Evolutionary conservation across 2,113 vertebrate genomes (phyloP), one percentile per base, ranked within the genome.

Genomic region (Abramis brama): DNA sequence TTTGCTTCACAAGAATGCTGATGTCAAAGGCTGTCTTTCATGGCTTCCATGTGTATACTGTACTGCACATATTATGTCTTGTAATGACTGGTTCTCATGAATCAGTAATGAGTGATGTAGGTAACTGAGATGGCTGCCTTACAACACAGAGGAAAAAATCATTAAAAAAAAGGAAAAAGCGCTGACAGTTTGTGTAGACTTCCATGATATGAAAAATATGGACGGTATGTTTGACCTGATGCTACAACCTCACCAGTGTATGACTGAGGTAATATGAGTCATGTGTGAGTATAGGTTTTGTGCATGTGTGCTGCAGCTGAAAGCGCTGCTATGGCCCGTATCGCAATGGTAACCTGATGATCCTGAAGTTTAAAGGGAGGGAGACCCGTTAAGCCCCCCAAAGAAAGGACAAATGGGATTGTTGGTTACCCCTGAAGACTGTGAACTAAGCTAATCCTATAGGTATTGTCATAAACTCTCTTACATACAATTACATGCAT

Each of bases 261-360:
- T 84, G 19, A 81, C 75, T 82, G 12, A 80, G 64, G 74, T 81
- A 71, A 75, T 73, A 84, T 52, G 62, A 85, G 60, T 87, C 88
- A 71, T 87, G 82, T 74, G 79, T 39, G 70, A 62, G 47, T 71
- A 52, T 27, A 75, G 79, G 78, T 91, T 91, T 86, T 88, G 70
- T 88, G 85, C 86, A 87, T 91, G 83, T 86, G 76, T 91, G 89
- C 77, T 83, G 80, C 88, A 91, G 62, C 27, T 39, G 52, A 43
- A 79, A 79, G 77, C 1, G 4, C 71, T 47, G 43, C 70, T 78
- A 17, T 78, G 47, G 55, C 17, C 30, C 83, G 86, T 90, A 92
- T 90, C 43, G 79, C 87, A 87, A 89, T 86, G 93, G 93, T 93
- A 94, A 94, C 91, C 90, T 83, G 92, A 94, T 91, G 90, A 92